phyloP scores from a whole-genome alignment of 2,113 vertebrate genomes.

The Elachura formosa region DNA sequence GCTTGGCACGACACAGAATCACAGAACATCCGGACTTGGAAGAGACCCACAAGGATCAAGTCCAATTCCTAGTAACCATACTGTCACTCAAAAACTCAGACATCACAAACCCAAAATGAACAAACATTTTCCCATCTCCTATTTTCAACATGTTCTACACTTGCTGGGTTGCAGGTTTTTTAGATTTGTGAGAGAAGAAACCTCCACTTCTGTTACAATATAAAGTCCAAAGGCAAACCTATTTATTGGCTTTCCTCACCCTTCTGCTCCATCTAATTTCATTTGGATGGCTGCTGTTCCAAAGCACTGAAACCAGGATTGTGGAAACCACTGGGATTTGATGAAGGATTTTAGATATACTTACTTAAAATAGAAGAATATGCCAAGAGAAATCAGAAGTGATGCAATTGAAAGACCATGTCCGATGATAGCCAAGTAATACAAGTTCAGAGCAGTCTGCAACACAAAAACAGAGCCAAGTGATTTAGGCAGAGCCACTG shows the following conservation, averaged over 20 bases:
- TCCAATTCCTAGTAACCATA: not conserved
- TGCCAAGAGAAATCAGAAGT: constrained; percentile 89
- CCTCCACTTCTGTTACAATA: not conserved
- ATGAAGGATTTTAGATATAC: constrained; percentile 53
- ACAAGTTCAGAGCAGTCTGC: constrained; percentile 92
- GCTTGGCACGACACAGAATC: not conserved
- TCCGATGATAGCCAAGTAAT: constrained; percentile 95
- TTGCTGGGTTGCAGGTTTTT: not conserved
- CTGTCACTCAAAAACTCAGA: not conserved
- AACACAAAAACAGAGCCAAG: constrained; percentile 51
- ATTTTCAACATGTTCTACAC: not conserved
- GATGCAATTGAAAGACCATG: constrained; percentile 91
- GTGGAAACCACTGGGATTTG: not conserved
- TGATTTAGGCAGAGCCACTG: not conserved
- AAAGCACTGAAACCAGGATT: not conserved
- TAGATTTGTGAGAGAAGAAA: not conserved
- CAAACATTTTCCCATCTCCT: not conserved
- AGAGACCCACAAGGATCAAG: not conserved
- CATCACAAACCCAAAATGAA: not conserved
- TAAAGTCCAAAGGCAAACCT: not conserved
- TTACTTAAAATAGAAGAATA: constrained; percentile 99
- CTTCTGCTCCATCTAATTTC: not conserved
- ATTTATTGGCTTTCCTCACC: not conserved
- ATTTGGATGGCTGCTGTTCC: not conserved
- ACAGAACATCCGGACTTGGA: not conserved